Percentiles rank a stretch among this genome's conserved stretches.
Evolutionary conservation across 1,140 invertebrate species (phyloP).

Genomic region (Lasioglossum albipes): DNA sequence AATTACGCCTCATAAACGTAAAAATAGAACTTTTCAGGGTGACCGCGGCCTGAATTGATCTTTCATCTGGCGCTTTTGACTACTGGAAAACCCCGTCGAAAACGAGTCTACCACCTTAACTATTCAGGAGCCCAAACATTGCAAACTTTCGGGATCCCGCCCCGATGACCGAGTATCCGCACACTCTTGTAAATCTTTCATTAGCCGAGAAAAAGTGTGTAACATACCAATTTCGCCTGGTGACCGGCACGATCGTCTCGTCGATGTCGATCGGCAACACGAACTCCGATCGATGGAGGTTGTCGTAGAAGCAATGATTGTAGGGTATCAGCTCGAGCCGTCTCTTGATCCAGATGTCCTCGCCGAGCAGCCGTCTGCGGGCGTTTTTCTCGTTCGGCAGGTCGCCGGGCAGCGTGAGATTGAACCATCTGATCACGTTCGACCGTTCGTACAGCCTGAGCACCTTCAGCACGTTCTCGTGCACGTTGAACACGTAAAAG

Average conservation of each 20-base stretch:
- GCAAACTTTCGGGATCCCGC: too few species aligned
- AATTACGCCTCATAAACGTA: too few species aligned
- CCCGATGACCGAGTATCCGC: too few species aligned
- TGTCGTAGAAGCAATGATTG: slow-evolving; percentile 88
- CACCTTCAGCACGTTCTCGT: slow-evolving; percentile 79
- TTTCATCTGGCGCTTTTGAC: too few species aligned
- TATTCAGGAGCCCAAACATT: too few species aligned
- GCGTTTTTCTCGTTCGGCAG: slow-evolving; percentile 73
- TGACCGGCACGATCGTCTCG: slow-evolving; percentile 85
- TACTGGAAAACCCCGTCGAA: too few species aligned
- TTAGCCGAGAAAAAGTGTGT: too few species aligned
- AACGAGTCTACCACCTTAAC: too few species aligned
- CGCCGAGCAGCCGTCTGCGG: slow-evolving; percentile 72
- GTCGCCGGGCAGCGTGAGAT: slow-evolving; percentile 80
- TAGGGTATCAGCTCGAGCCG: slow-evolving; percentile 87
- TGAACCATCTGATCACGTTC: slow-evolving; percentile 80
- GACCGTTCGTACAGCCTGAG: slow-evolving; percentile 81
- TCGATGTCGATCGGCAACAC: slow-evolving; percentile 87
- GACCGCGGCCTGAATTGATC: too few species aligned
- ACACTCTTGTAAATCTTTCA: too few species aligned
- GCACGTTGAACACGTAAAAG: slow-evolving; percentile 83
- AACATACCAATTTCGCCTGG: slow-evolving; percentile 80
- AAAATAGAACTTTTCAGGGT: too few species aligned
- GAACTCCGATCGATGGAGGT: slow-evolving; percentile 83
- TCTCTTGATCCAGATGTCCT: slow-evolving; percentile 85